phyloP scores from a whole-genome alignment of 2,888 invertebrate genomes.

The Xestia sexstrigata region DNA sequence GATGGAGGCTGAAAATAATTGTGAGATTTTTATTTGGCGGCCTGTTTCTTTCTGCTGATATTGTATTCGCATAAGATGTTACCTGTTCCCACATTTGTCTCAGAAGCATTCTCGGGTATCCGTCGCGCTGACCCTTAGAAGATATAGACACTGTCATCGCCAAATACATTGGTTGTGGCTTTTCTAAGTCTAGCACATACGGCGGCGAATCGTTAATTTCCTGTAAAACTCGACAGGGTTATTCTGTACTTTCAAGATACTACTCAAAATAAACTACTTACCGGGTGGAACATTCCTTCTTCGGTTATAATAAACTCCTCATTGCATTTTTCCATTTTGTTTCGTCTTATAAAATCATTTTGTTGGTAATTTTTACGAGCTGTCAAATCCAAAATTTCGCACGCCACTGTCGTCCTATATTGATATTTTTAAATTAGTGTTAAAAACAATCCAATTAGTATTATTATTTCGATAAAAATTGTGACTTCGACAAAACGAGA shows the following conservation, averaged over 20 bases:
- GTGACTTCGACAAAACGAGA: not conserved
- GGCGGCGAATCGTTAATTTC: conserved; percentile 85
- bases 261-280: conserved; percentile 65
- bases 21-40: not conserved
- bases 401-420: conserved; percentile 83
- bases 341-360: conserved; percentile 80
- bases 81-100: conserved; percentile 88
- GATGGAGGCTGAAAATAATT: conserved; percentile 79
- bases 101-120: conserved; percentile 81
- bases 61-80: conserved; percentile 23
- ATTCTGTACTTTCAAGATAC: conserved; percentile 2
- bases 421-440: conserved; percentile 18
- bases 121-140: conserved; percentile 86
- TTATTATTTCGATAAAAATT: not conserved
- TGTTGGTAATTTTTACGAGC: conserved; percentile 81
- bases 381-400: conserved; percentile 86
- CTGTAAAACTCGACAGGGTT: conserved; percentile 69
- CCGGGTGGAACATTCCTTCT: conserved; percentile 80
- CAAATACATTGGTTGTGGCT: conserved; percentile 83
- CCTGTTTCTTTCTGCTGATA: not conserved
- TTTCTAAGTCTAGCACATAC: conserved; percentile 81
- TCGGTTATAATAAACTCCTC: conserved; percentile 88
- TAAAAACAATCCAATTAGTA: not conserved
- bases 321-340: conserved; percentile 83
- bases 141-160: conserved; percentile 83